Evolutionary conservation across 2,888 invertebrate genomes (phyloP), one percentile per base, ranked within the genome.

Genomic region (Monoplex corrugatus): DNA sequence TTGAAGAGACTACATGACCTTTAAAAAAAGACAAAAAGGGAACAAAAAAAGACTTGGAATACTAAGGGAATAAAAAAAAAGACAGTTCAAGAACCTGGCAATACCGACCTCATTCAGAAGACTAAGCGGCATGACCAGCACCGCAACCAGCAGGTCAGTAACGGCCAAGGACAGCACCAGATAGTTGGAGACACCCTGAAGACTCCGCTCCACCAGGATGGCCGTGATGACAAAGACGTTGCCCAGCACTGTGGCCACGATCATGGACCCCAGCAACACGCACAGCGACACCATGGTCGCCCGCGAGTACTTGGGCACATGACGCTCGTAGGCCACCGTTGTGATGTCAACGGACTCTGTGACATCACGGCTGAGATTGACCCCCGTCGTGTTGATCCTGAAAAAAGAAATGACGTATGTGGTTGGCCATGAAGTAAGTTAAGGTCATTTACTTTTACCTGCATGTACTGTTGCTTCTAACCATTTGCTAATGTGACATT

Each of bases 191-290:
- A 99, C 98, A 95, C 98, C 98, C 85, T 98, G 98, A 89, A 99
- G 97, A 96, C 98, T 98, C 93, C 98, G 97, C 96, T 99, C 99
- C 95, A 98, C 97, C 95, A 99, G 97, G 94, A 99, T 99, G 93
- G 99, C 99, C 72, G 99, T 98, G 96, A 99, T 99, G 96, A 99
- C 99, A 97, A 99, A 99, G 94, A 99, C 98, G 96, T 99, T 99
- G 94, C 99, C 99, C 96, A 99, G 98, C 96, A 99, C 98, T 93
- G 99, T 99, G 95, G 98, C 97, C 94, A 99, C 97, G 96, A 99
- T 99, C 97, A 99, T 98, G 94, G 98, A 97, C 87, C 98, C 98
- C 0, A 96, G 94, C 13, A 95, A 87, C 57, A 94, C 91, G 28
- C 92, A 93, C 82, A 93, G 89, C 8, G 83, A 13, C 72, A 72